These are phyloP conservation scores for Uromys caudimaculatus DNA, from an alignment of 2,797 vertebrate genomes.

Conservation along the genomic window DNA sequence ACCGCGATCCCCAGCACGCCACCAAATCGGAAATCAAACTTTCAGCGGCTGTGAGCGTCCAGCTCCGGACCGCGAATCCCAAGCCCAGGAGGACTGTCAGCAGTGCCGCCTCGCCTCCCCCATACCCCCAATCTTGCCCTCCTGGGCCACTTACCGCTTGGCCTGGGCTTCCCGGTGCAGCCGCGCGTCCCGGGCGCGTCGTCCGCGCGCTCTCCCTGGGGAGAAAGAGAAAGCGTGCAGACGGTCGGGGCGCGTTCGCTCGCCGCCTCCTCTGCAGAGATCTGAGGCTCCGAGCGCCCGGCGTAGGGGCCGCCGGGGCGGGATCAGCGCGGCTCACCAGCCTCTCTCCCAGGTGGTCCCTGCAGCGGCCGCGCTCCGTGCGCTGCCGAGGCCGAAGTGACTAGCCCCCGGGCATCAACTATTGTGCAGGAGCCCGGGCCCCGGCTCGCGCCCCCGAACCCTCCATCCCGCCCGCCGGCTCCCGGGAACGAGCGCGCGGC, in stretches of 20 bases:
- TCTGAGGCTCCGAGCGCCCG: background rate
- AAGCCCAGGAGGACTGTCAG: background rate
- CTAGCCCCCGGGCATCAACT: constrained; percentile 69
- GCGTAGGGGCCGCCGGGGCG: constrained; percentile 23
- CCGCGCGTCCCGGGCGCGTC: constrained; percentile 74
- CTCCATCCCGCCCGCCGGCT: constrained; percentile 57
- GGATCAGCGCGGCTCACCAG: constrained; percentile 38
- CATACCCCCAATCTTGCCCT: background rate
- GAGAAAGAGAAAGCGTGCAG: constrained; percentile 73
- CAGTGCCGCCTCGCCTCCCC: background rate
- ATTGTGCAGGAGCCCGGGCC: constrained; percentile 70
- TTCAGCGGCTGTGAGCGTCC: constrained; percentile 14
- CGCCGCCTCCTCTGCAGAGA: constrained; percentile 61
- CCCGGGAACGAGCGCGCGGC: background rate
- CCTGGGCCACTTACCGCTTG: constrained; percentile 69
- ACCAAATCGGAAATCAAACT: constrained; percentile 80
- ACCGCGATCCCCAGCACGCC: constrained; percentile 47
- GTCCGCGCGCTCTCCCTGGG: constrained; percentile 72
- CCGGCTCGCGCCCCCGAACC: constrained; percentile 48
- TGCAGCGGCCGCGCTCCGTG: background rate
- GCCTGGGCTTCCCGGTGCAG: constrained; percentile 52
- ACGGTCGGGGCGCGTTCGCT: constrained; percentile 58
- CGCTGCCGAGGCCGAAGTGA: background rate
- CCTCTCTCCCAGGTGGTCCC: background rate
- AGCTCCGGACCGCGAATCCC: background rate